Evolutionary conservation across 2,113 vertebrate genomes (phyloP), one percentile per base, ranked within the genome.

Genomic region (Perca flavescens): DNA sequence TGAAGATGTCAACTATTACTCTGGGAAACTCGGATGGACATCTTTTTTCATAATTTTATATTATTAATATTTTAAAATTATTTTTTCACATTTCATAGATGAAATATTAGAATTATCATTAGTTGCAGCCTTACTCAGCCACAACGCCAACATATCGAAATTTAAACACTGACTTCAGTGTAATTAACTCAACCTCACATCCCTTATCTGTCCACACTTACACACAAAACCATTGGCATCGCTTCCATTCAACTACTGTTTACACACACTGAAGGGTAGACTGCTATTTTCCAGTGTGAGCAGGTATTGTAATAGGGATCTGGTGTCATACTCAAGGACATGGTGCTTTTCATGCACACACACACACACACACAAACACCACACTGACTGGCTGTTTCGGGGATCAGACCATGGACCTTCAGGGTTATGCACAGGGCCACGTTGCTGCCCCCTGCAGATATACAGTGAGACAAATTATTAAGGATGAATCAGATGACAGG

Each of bases 391-490:
- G 40, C 31, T 57, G 70, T 77, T 47, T 34, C 19, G 56, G 63
- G 85, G 63, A 86, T 77, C 77, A 74, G 78, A 61, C 65, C 50
- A 9, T 6, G 76, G 70, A 84, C 69, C 83, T 67, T 65, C 56
- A 46, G 76, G 80, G 70, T 73, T 76, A 73, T 50, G 60, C 87
- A 84, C 74, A 53, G 75, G 91, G 83, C 85, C 86, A 74, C 91
- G 74, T 21, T 92, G 85, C 93, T 91, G 92, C 92, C 93, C 92
- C 93, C 93, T 94, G 91, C 87, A 90, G 91, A 91, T 71, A 14
- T 47, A 89, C 80, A 84, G 77, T 63, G 64, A 85, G 75, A 84
- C 62, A 80, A 64, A 64, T 83, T 61, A 64, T 9, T 31, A 61
- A 70, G 65, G 69, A 68, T 64, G 77, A 71, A 76, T 80, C 78